phyloP scores from a whole-genome alignment of 1,140 invertebrate genomes.

The Drosophila santomea region DNA sequence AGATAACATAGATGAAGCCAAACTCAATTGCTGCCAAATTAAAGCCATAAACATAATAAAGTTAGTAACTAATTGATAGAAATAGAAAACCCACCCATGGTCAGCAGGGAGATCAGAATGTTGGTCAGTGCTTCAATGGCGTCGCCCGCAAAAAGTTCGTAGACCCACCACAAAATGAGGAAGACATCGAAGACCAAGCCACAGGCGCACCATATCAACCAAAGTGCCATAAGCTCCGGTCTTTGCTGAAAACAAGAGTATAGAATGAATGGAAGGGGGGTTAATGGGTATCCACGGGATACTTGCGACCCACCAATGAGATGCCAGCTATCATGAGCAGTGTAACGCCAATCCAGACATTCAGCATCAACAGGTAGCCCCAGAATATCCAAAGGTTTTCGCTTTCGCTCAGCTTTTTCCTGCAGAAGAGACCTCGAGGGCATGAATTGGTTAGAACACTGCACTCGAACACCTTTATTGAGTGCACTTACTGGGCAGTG shows the following conservation, averaged over 20 bases:
- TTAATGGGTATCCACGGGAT: neutral
- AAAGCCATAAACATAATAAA: neutral
- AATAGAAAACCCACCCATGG: conserved; percentile 40
- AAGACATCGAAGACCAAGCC: conserved; percentile 52
- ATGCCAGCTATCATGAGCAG: conserved; percentile 62
- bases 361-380: conserved; percentile 58
- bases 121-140: conserved; percentile 65
- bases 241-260: conserved; percentile 30
- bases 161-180: conserved; percentile 50
- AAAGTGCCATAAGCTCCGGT: conserved; percentile 46
- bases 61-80: neutral
- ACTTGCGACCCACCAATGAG: conserved; percentile 31
- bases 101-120: conserved; percentile 62
- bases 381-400: conserved; percentile 41
- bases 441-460: neutral
- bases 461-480: no score
- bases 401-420: neutral
- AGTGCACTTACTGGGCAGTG: conserved; percentile 17
- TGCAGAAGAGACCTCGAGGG: conserved; percentile 22
- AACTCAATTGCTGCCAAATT: conserved; percentile 53
- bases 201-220: conserved; percentile 55
- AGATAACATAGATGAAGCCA: conserved; percentile 57
- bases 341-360: conserved; percentile 59
- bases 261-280: neutral
- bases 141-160: conserved; percentile 50